Conservation (phyloP, 2,797 vertebrate genomes). For the Chaunax sp. region DNA sequence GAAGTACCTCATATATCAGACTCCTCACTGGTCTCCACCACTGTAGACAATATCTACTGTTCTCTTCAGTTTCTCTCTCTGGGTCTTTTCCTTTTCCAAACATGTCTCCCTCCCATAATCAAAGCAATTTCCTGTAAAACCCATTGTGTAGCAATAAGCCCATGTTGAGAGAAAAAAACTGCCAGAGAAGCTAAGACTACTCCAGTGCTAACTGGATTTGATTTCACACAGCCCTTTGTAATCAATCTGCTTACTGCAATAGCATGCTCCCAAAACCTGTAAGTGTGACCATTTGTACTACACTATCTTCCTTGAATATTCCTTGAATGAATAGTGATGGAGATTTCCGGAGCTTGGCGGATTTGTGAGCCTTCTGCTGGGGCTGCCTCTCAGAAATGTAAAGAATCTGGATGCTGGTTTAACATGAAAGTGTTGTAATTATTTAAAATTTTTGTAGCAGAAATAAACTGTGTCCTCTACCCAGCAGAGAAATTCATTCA, state of each 20-base stretch:
- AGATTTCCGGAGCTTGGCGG: too few species aligned
- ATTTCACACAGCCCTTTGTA: too few species aligned
- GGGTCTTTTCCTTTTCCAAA: constrained; percentile 43
- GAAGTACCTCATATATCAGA: constrained; percentile 1
- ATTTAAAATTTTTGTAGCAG: not conserved
- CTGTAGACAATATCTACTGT: constrained; percentile 31
- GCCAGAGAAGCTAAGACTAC: not conserved
- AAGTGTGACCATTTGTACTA: too few species aligned
- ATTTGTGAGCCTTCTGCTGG: too few species aligned
- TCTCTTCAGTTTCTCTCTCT: constrained; percentile 32
- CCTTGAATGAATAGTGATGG: too few species aligned
- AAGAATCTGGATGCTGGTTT: constrained; percentile 5
- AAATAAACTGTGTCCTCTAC: not conserved
- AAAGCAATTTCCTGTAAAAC: constrained; percentile 62
- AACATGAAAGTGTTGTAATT: not conserved
- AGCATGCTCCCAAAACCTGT: too few species aligned
- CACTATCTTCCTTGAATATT: too few species aligned
- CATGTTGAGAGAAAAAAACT: constrained; percentile 14
- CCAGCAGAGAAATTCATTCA: not conserved
- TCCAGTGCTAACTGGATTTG: too few species aligned
- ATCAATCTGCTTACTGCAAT: too few species aligned
- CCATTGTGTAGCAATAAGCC: constrained; percentile 40
- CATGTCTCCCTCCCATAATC: constrained; percentile 45
- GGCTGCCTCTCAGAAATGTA: not conserved
- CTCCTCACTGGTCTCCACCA: constrained; percentile 3